Base-by-base conservation (phyloP, 2,888 invertebrate species). In the Gisinianus flammeolus region DNA sequence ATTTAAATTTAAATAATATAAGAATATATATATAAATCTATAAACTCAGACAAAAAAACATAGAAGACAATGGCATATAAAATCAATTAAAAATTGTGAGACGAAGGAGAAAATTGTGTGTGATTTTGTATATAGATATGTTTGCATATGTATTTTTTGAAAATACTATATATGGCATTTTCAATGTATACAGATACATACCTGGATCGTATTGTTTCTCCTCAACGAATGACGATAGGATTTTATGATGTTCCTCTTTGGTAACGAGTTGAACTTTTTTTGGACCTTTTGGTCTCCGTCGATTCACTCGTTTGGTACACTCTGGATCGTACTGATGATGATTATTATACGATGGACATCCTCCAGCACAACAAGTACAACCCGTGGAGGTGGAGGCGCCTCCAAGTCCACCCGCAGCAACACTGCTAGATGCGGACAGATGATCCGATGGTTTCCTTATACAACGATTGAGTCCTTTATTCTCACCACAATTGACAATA, bases 231-330 rank as follows among this genome's bases (percentile, higher is more conserved):
- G 77, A 66, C 28, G 62, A 64, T 8, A 78, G 44, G 10, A 78
- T 78, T 68, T 75, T 69, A 56, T 75, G 78, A 75, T 78, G 78
- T 19, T 78, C 78, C 70, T 78, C 78, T 28, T 78, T 78, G n/a
- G 78, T 78, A 5, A 78, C 78, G 12, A 78, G 44, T 24, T 78
- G 74, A 28, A 78, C 70, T 70, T 74, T 78, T 58, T 78, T 78
- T 1, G 74, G 78, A 10, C 77, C 77, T 44, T 77, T 77, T n/a
- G 72, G 64, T 31, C 77, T 33, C 26, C 72, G 56, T 31, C 77
- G 64, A 54, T 66, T 66, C 16, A 77, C 67, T n/a, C 77, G 62
- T 56, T 77, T 68, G 16, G 54, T 56, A 19, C 64, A 33, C 22
- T 24, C 28, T 22, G 54, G 24, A 28, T 52, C 26, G n/a, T 35